These are phyloP conservation scores for Corapipo altera DNA, from an alignment of 2,113 vertebrate species.

Conservation along the genomic window DNA sequence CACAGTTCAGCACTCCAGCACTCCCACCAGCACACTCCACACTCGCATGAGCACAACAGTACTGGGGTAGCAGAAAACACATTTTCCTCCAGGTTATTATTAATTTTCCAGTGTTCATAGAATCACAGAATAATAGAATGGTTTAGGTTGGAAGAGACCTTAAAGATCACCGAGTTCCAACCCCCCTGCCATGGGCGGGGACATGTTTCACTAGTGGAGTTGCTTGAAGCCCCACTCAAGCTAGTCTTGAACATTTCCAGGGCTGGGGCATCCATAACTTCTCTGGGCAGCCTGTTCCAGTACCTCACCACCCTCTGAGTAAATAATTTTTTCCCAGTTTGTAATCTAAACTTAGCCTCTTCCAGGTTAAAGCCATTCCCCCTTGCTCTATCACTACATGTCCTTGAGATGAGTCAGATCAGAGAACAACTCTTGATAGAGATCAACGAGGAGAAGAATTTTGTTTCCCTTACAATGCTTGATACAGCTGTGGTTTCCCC, in stretches of 20 bases:
- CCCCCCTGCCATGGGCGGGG: too few species aligned
- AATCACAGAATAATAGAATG: background rate
- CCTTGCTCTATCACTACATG: background rate
- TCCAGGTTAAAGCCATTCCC: background rate
- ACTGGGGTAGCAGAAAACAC: background rate
- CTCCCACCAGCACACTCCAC: background rate
- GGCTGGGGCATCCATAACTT: background rate
- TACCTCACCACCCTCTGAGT: background rate
- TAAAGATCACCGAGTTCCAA: background rate
- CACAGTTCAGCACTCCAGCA: background rate
- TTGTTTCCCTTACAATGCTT: background rate
- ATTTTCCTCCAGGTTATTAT: background rate
- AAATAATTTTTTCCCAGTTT: background rate
- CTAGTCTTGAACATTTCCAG: background rate
- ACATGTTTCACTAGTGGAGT: background rate
- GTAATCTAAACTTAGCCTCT: background rate
- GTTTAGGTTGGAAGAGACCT: background rate
- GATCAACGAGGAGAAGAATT: background rate
- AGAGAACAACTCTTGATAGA: background rate
- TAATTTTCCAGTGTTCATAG: background rate
- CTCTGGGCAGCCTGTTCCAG: rapidly evolving
- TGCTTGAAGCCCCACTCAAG: rapidly evolving
- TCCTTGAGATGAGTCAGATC: background rate
- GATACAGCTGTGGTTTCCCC: background rate
- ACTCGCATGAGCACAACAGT: background rate